phyloP scores from a whole-genome alignment of 1,140 invertebrate species.

The Dinothrombium tinctorium region DNA sequence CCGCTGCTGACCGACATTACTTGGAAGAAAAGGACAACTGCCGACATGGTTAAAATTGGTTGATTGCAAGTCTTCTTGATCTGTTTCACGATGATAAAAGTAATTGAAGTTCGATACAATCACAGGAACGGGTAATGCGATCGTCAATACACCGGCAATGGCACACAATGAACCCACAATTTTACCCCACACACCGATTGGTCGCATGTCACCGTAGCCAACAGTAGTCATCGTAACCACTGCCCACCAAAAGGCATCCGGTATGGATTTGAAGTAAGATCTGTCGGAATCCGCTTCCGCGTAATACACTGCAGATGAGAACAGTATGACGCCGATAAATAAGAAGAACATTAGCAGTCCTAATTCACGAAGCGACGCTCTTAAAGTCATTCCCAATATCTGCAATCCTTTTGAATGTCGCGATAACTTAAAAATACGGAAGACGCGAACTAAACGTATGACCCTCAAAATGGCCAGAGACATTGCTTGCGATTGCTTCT shows the following conservation, averaged over 20 bases:
- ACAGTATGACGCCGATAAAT: constrained; percentile 92
- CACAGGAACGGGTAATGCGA: constrained; percentile 48
- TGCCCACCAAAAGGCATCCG: constrained; percentile 3
- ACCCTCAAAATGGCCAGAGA: constrained; percentile 89
- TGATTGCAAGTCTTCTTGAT: constrained; percentile 92
- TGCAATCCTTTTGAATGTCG: constrained; percentile 91
- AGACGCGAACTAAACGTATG: constrained; percentile 88
- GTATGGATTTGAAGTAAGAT: constrained; percentile 70
- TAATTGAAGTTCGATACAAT: constrained; percentile 96
- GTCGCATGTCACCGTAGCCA: constrained; percentile 93
- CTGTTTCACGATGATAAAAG: constrained; percentile 98
- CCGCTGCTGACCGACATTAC: no score
- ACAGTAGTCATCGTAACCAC: constrained; percentile 58
- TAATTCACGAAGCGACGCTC: constrained; percentile 97
- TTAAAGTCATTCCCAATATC: constrained; percentile 86
- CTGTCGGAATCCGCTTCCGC: constrained; percentile 76
- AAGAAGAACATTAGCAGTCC: constrained; percentile 99
- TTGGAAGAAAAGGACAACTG: constrained; percentile 48
- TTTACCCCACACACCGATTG: constrained; percentile 95
- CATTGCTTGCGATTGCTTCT: constrained; percentile 36
- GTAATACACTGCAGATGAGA: constrained; percentile 94
- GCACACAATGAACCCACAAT: constrained; percentile 95
- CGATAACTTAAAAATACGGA: constrained; percentile 95
- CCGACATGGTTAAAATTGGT: constrained; percentile 93
- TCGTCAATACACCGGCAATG: constrained; percentile 52